Conservation (phyloP, 2,888 invertebrate genomes). For the Hypomecis atomaria region DNA sequence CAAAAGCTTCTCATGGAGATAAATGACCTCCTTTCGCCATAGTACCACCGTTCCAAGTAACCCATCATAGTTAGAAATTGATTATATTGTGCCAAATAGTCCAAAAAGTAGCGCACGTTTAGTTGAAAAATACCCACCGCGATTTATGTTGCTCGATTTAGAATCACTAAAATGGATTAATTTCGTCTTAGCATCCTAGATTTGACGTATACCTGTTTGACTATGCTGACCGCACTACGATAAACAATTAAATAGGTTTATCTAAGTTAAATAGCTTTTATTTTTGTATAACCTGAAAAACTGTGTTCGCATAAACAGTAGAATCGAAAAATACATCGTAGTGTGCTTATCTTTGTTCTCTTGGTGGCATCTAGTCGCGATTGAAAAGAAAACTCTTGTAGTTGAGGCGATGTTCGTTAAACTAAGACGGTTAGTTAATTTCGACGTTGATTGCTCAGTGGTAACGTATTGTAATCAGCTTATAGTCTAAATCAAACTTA, state of each 20-base stretch:
- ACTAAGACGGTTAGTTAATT: too few species aligned
- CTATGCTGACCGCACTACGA: not conserved
- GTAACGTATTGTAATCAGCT: too few species aligned
- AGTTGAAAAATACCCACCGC: conserved; percentile 11
- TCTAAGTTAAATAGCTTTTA: not conserved
- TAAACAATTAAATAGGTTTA: not conserved
- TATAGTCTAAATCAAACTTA: too few species aligned
- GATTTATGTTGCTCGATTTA: not conserved
- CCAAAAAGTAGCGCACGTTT: not conserved
- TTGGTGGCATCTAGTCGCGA: conserved; percentile 41
- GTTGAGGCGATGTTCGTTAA: too few species aligned
- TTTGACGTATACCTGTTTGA: not conserved
- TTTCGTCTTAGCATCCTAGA: too few species aligned
- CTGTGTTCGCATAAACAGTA: not conserved
- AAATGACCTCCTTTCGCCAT: too few species aligned
- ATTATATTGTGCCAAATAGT: conserved; percentile 13
- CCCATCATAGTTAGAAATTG: not conserved
- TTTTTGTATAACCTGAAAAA: not conserved
- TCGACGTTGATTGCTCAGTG: too few species aligned
- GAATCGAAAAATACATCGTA: not conserved
- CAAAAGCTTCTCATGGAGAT: too few species aligned
- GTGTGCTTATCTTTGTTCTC: not conserved
- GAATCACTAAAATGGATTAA: too few species aligned
- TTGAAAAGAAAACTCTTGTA: conserved; percentile 22
- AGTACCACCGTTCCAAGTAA: too few species aligned